Base-by-base conservation (phyloP, 1,140 invertebrate species). In the Thrips palmi region DNA sequence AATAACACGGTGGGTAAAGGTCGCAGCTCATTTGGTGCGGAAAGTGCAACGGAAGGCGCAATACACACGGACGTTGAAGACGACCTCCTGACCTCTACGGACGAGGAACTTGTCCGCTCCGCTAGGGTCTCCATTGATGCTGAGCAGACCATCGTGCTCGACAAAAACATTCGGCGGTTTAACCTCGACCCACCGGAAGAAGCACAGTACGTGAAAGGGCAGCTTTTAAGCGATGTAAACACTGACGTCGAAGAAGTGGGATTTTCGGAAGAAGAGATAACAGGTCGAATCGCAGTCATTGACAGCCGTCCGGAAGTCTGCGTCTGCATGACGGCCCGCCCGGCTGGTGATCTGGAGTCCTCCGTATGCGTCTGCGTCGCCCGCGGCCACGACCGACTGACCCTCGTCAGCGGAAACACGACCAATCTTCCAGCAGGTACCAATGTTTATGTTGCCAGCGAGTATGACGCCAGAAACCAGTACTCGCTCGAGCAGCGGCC, bases 161-260 rank as follows among this genome's bases (percentile, higher is more conserved):
- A 39, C 17, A 6, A 53, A 41, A 47, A 44, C 36, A 50, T 47
- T 8, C 53, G 50, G 29, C 54, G 55, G 20, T 58, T 63, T 31
- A 54, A 66, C 47, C 31, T 50, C 8, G 53, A 62, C 12, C 37
- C 47, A 12, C 42, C 52, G n/a, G 50, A 55, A 11, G 63, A 68
- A 46, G 52, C 54, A 37, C 44, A 58, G 44, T 61, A 67, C 45
- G 47, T 65, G 5, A 67, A 65, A 49, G 57, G 57, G 45, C 46
- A 35, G 48, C 52, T 36, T 45, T 44, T 41, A 43, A 36, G 57
- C 42, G 52, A 63, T 39, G 47, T 45, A 10, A 40, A 51, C 27
- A 67, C 65, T 17, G 67, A 69, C 46, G 46, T 63, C 31, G 66
- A 68, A 46, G 64, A 65, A 46, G 45, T 66, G 20, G 58, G 58